phyloP scores from a whole-genome alignment of 2,888 invertebrate genomes.

The Xylota sylvarum region DNA sequence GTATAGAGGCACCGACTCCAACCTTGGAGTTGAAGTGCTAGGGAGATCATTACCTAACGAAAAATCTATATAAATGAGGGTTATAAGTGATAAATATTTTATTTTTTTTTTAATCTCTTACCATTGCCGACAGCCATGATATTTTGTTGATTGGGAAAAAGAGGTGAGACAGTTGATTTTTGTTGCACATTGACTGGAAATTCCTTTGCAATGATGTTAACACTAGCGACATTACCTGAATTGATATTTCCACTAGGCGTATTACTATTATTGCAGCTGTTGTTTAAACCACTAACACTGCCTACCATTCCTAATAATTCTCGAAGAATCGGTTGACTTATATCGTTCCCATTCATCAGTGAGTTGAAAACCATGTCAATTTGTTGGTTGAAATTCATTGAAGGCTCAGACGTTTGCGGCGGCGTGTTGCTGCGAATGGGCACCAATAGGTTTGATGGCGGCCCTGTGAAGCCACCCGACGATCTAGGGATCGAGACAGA shows the following conservation, averaged over 20 bases:
- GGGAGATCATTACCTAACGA: conserved; percentile 71
- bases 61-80: conserved; percentile 45
- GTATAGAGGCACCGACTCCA: conserved; percentile 85
- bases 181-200: conserved; percentile 56
- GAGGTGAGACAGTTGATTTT: conserved; percentile 56
- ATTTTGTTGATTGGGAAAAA: conserved; percentile 67
- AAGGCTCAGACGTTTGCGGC: conserved; percentile 79
- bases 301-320: conserved; percentile 84
- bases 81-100: neutral
- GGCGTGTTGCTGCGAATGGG: conserved; percentile 66
- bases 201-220: conserved; percentile 57
- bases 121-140: conserved; percentile 62
- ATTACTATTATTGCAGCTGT: conserved; percentile 66
- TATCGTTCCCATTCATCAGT: conserved; percentile 84
- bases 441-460: conserved; percentile 31
- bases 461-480: conserved; percentile 44
- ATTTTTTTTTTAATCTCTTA: conserved; percentile 9
- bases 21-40: conserved; percentile 73
- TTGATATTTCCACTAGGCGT: conserved; percentile 57
- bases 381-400: conserved; percentile 84
- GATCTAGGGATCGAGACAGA: conserved; percentile 66
- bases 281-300: conserved; percentile 58
- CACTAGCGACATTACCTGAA: conserved; percentile 33
- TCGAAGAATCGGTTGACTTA: conserved; percentile 83
- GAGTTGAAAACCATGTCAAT: conserved; percentile 85